Evolutionary conservation across 2,888 invertebrate genomes (phyloP).

Genomic region (Leistus spinibarbis): DNA sequence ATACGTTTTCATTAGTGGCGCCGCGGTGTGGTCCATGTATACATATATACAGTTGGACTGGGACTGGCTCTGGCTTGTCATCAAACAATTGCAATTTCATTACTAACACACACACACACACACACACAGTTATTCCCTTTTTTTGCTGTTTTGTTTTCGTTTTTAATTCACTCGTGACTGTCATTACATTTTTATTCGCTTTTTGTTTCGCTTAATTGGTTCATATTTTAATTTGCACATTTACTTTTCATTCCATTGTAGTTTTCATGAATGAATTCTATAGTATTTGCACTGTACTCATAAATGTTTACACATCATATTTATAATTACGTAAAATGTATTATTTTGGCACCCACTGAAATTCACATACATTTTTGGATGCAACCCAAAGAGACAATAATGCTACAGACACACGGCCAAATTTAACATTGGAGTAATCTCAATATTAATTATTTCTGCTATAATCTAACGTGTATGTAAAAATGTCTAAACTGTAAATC

Average conservation of each 20-base stretch:
- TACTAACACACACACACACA: too few species aligned
- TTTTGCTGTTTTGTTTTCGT: conserved; percentile 5
- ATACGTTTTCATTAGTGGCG: conserved; percentile 33
- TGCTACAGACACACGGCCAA: too few species aligned
- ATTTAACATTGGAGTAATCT: too few species aligned
- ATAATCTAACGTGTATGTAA: neutral
- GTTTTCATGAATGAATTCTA: neutral
- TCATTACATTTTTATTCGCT: conserved; percentile 20
- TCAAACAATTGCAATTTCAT: conserved; percentile 30
- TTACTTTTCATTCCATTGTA: neutral
- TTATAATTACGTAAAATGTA: too few species aligned
- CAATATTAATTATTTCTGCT: too few species aligned
- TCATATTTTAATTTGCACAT: neutral
- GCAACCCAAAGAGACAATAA: too few species aligned
- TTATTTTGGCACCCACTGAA: too few species aligned
- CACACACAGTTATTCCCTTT: neutral
- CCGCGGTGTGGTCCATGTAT: conserved; percentile 13
- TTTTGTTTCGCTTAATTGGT: conserved; percentile 18
- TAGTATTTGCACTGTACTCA: neutral
- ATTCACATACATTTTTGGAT: too few species aligned
- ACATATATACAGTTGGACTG: neutral
- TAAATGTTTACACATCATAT: neutral
- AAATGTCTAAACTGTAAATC: neutral
- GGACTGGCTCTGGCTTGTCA: neutral
- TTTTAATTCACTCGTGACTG: neutral